Evolutionary conservation across 2,113 vertebrate genomes (phyloP), one percentile per base, ranked within the genome.

Genomic region (Perognathus longimembris): DNA sequence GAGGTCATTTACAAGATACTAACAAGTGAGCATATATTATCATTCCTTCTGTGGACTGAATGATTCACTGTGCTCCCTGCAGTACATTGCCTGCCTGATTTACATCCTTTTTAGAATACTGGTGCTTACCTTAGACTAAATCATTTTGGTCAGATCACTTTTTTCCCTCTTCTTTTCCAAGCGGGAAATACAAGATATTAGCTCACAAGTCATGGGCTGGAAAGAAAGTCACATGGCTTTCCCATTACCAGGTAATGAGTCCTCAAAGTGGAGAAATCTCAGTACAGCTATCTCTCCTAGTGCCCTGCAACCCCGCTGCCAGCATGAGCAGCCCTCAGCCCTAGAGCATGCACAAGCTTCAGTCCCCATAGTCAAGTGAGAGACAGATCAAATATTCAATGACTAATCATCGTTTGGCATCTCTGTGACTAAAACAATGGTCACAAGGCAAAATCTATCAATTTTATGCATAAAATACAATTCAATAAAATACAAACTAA

Each of bases 1-100:
- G 69, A 88, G 50, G 54, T 93, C 36, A 90, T 71, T 84, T 93
- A 28, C 7, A 82, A 88, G 83, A 94, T 2, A 59, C 26, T 63
- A 76, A 34, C 71, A 76, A 88, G 69, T 69, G 32, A 77, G 79
- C 9, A 42, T 12, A 54, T 30, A 26, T 45, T 66, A 64, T 70
- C 76, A 85, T 64, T 89, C 32, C 45, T 24, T 2, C 2, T 34
- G 17, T 64, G 42, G 79, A 80, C 24, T 87, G 73, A 24, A 88
- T 30, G 40, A 63, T 30, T 87, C 42, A 42, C 38, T 61, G 6
- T 32, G 71, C 14, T 66, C 45, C 2, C 15, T 36, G 45, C 42
- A 63, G 70, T 54, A 11, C 30, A 70, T 6, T n/a, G 1, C 8
- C 36, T 30, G 7, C 22, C n/a, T 75, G 22, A 7, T 70, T 69